Percentiles rank a stretch among this genome's conserved stretches.
These are phyloP conservation scores for Sphaerophoria taeniata DNA, from an alignment of 2,888 invertebrate species.

Conservation along the genomic window DNA sequence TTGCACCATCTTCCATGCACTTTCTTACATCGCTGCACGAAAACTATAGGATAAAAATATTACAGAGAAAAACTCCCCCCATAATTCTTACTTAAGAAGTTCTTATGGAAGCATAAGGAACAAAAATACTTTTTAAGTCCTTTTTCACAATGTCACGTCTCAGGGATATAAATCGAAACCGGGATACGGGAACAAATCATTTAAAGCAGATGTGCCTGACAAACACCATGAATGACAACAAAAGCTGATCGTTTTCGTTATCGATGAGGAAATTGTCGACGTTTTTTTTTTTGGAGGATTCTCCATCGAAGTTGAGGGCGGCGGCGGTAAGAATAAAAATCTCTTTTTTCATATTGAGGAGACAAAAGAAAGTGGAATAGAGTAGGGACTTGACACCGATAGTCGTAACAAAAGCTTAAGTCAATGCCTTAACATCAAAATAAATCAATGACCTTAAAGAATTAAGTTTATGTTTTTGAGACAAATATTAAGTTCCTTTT, in stretches of 20 bases:
- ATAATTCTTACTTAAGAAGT: constrained; percentile 68
- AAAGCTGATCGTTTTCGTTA: constrained; percentile 71
- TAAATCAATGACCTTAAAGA: too few relatives aligned
- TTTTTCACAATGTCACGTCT: constrained; percentile 70
- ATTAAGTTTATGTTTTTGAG: too few relatives aligned
- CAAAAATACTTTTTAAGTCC: constrained; percentile 70
- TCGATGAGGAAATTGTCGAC: constrained; percentile 56
- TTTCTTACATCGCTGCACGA: constrained; percentile 26
- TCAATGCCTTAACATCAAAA: too few relatives aligned
- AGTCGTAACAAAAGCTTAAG: not conserved
- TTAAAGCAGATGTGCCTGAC: constrained; percentile 72
- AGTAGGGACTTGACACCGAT: not conserved
- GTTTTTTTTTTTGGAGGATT: not conserved
- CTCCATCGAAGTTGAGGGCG: constrained; percentile 4
- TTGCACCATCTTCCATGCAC: constrained; percentile 27
- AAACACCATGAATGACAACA: constrained; percentile 70
- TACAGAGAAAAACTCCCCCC: constrained; percentile 54
- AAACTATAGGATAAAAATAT: constrained; percentile 60
- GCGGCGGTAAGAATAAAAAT: not conserved
- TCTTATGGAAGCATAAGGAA: constrained; percentile 64
- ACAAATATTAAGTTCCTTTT: not conserved
- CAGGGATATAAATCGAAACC: constrained; percentile 64
- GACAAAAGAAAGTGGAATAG: not conserved
- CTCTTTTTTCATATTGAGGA: not conserved
- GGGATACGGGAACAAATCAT: constrained; percentile 65